These are phyloP conservation scores for Diabrotica virgifera DNA, from an alignment of 1,140 invertebrate species.

Conservation along the genomic window DNA sequence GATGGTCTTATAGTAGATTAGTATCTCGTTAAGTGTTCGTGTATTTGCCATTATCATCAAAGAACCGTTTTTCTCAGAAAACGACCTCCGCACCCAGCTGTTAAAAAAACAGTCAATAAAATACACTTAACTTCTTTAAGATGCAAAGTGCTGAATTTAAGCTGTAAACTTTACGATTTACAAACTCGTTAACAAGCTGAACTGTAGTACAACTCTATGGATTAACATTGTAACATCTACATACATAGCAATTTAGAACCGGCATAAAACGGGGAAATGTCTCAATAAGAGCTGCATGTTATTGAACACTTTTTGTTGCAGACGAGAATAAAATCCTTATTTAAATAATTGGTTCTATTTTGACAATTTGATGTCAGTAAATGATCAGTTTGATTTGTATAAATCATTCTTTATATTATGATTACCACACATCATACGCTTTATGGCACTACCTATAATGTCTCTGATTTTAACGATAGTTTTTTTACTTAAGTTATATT, in stretches of 20 bases:
- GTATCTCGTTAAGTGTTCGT: not conserved
- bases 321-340: no score
- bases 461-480: no score
- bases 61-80: no score
- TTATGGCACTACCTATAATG: no score
- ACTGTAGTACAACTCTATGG: constrained; percentile 9
- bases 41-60: not conserved
- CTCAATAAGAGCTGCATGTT: not conserved
- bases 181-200: constrained; percentile 28
- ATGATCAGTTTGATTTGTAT: no score
- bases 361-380: no score
- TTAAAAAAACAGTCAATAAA: not conserved
- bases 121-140: constrained; percentile 1
- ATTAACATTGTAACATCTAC: constrained; percentile 1
- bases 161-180: constrained; percentile 15
- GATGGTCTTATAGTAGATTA: not conserved
- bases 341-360: no score
- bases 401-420: no score
- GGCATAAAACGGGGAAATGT: not conserved
- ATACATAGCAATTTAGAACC: constrained; percentile 1
- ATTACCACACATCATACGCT: no score
- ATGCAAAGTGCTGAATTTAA: constrained; percentile 3
- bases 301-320: no score
- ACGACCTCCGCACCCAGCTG: no score
- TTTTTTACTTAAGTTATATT: no score